phyloP scores from a whole-genome alignment of 2,113 vertebrate genomes.

The Climacteris rufus region DNA sequence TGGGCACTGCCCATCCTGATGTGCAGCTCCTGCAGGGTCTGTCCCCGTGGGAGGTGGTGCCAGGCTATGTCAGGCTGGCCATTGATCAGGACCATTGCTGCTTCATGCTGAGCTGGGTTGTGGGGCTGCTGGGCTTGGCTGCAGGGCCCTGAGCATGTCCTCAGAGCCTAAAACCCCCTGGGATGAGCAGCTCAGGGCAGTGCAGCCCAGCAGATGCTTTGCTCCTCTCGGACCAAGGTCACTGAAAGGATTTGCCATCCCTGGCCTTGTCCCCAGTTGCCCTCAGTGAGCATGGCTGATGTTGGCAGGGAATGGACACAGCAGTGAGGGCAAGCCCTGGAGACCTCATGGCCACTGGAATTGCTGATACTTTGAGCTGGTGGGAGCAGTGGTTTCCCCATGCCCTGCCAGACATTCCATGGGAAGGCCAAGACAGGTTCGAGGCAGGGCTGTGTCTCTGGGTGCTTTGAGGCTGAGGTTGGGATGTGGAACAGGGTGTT shows the following conservation, averaged over 20 bases:
- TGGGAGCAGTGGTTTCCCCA: not conserved
- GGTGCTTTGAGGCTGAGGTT: not conserved
- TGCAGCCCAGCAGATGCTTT: not conserved
- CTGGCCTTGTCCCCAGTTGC: not conserved
- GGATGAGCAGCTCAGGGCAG: not conserved
- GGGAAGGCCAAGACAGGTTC: not conserved
- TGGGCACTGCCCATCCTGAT: not conserved
- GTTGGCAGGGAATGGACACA: accelerated
- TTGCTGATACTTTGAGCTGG: not conserved
- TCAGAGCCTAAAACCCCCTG: accelerated
- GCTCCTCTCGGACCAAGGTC: not conserved
- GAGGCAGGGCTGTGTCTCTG: not conserved
- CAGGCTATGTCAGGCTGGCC: not conserved
- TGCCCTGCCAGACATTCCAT: no score
- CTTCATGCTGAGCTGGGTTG: not conserved
- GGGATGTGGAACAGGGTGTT: not conserved
- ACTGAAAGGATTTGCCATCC: not conserved
- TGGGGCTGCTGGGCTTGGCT: not conserved
- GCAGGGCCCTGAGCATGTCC: accelerated
- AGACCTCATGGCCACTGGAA: not conserved
- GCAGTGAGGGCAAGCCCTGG: not conserved
- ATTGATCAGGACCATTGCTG: not conserved
- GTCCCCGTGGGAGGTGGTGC: not conserved
- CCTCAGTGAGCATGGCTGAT: not conserved
- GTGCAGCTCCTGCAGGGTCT: not conserved